Evolutionary conservation across 2,113 vertebrate species (phyloP).

Genomic region (Coptodon bakossiorum): DNA sequence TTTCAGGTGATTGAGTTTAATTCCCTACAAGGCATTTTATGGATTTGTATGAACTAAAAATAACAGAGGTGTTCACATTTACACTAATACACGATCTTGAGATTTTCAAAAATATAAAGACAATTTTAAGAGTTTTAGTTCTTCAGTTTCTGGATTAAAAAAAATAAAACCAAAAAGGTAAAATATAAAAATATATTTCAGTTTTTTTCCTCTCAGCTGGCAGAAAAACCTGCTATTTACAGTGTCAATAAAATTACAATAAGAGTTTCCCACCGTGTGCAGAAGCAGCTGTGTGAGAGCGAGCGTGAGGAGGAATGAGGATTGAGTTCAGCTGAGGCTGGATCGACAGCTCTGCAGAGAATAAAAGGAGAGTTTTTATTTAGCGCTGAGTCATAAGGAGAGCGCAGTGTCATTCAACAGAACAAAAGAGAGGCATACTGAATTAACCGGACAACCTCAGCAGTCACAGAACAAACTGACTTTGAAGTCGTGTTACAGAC

Average conservation of each 20-base stretch:
- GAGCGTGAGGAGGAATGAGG: slow-evolving; percentile 93
- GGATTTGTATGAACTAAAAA: neutral
- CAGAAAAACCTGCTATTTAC: neutral
- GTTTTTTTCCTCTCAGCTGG: neutral
- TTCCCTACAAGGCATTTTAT: neutral
- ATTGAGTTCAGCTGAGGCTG: slow-evolving; percentile 92
- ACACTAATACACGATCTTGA: neutral
- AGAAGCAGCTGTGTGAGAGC: slow-evolving; percentile 86
- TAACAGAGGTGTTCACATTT: rapidly evolving
- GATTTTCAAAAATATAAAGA: neutral
- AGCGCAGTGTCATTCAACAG: neutral
- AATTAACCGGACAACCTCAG: neutral
- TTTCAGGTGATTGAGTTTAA: neutral
- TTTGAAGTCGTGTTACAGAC: neutral
- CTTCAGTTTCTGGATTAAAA: neutral
- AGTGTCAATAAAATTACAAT: neutral
- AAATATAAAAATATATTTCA: neutral
- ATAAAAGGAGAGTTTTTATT: neutral
- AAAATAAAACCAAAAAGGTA: neutral
- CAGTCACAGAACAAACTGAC: neutral
- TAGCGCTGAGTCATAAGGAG: neutral
- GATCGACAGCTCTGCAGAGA: slow-evolving; percentile 86
- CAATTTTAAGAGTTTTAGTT: neutral
- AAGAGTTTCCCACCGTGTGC: slow-evolving; percentile 66
- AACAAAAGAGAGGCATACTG: neutral